phyloP scores from a whole-genome alignment of 2,113 vertebrate species.

The Sinocyclocheilus anophthalmus region DNA sequence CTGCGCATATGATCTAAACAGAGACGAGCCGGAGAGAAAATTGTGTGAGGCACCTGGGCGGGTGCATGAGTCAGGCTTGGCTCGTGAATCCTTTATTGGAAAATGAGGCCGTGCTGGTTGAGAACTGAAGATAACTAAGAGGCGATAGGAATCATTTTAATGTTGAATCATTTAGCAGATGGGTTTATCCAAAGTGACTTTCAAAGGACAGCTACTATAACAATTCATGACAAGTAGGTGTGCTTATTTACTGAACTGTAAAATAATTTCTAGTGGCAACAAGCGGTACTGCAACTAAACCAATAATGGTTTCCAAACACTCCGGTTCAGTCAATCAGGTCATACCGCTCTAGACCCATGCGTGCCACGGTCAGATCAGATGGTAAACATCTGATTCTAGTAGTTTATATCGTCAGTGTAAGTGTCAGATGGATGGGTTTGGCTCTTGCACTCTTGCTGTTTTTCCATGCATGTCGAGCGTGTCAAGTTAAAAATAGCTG shows the following conservation, averaged over 20 bases:
- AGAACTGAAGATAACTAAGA: neutral
- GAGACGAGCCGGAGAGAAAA: neutral
- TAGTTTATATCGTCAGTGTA: neutral
- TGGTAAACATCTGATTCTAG: neutral
- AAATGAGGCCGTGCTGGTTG: neutral
- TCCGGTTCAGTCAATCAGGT: no score
- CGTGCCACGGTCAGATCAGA: neutral
- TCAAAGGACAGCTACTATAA: neutral
- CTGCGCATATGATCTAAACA: neutral
- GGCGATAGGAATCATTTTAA: neutral
- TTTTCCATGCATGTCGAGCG: neutral
- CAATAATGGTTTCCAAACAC: no score
- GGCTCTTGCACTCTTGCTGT: neutral
- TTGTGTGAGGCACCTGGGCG: neutral
- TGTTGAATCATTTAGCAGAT: neutral
- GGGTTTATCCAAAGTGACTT: neutral
- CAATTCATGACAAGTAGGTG: neutral
- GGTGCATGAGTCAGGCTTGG: conserved; percentile 17
- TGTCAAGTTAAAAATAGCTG: neutral
- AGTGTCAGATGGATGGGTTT: neutral
- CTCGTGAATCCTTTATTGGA: neutral
- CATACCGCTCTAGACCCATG: neutral
- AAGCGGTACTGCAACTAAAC: neutral
- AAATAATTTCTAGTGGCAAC: no score
- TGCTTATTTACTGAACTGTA: no score